Evolutionary conservation across 2,888 invertebrate genomes (phyloP).

Genomic region (Hyles lineata): DNA sequence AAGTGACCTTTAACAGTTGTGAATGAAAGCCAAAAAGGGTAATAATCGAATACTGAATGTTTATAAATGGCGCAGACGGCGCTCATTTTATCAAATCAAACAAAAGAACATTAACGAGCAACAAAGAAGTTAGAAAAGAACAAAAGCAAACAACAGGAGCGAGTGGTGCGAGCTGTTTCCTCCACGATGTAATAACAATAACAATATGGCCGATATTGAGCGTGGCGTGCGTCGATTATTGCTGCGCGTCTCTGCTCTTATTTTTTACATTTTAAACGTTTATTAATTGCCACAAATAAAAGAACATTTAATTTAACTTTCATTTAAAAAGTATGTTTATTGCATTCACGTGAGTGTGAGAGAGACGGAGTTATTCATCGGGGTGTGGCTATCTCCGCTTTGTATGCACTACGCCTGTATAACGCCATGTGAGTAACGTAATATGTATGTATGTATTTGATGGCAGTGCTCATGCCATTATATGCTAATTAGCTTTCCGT

Average conservation of each 20-base stretch:
- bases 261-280: conserved; percentile 7
- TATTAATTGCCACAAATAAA: conserved; percentile 2
- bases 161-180: conserved; percentile 71
- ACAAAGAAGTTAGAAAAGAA: conserved; percentile 78
- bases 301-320: conserved; percentile 13
- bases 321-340: conserved; percentile 18
- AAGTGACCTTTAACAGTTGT: conserved; percentile 40
- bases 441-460: conserved; percentile 46
- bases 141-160: conserved; percentile 72
- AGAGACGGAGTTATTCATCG: conserved; percentile 63
- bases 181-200: conserved; percentile 72
- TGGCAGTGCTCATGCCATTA: conserved; percentile 66
- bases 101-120: conserved; percentile 76
- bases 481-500: conserved; percentile 72
- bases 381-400: conserved; percentile 80
- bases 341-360: conserved; percentile 55
- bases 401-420: conserved; percentile 64
- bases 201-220: conserved; percentile 68
- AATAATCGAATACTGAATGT: conserved; percentile 64
- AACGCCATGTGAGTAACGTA: conserved; percentile 11
- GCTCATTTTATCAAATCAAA: conserved; percentile 64
- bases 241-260: conserved; percentile 51
- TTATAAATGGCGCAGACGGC: conserved; percentile 69
- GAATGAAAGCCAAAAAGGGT: conserved; percentile 18
- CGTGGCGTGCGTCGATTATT: conserved; percentile 60